Conservation (phyloP, 2,797 vertebrate genomes). For the Denticeps clupeoides region DNA sequence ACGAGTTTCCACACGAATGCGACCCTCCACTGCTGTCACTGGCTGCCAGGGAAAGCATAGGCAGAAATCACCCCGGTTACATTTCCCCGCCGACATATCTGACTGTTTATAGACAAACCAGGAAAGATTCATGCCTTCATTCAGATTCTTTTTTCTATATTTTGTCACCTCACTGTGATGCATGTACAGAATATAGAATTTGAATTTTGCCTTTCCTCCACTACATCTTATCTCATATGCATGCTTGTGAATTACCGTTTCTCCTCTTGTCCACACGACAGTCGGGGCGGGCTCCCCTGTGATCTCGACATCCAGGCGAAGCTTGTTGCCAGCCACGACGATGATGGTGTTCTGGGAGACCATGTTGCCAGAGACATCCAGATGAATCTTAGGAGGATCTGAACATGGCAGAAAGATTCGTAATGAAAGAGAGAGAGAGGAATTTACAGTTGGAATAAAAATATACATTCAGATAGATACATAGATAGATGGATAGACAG, state of each 20-base stretch:
- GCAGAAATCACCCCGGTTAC: no score
- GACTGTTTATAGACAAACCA: no score
- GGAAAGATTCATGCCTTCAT: no score
- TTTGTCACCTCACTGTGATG: no score
- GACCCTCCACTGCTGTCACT: constrained; percentile 50
- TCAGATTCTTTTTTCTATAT: no score
- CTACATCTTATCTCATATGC: no score
- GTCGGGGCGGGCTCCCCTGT: constrained; percentile 75
- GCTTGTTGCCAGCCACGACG: constrained; percentile 85
- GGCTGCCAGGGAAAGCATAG: constrained; percentile 46
- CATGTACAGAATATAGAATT: no score
- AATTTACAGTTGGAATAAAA: neutral
- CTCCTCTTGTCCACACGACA: constrained; percentile 67
- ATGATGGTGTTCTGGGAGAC: constrained; percentile 77
- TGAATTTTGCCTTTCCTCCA: no score
- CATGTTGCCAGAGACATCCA: constrained; percentile 75
- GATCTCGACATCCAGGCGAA: constrained; percentile 80
- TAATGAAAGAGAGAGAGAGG: neutral
- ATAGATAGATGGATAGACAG: neutral
- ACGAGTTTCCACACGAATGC: constrained; percentile 59
- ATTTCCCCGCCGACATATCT: no score
- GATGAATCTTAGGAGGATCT: constrained; percentile 88
- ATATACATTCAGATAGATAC: neutral
- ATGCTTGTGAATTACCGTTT: constrained; percentile 39
- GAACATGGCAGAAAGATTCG: neutral